phyloP scores from a whole-genome alignment of 1,140 invertebrate genomes.

The Meloidogyne chitwoodi region DNA sequence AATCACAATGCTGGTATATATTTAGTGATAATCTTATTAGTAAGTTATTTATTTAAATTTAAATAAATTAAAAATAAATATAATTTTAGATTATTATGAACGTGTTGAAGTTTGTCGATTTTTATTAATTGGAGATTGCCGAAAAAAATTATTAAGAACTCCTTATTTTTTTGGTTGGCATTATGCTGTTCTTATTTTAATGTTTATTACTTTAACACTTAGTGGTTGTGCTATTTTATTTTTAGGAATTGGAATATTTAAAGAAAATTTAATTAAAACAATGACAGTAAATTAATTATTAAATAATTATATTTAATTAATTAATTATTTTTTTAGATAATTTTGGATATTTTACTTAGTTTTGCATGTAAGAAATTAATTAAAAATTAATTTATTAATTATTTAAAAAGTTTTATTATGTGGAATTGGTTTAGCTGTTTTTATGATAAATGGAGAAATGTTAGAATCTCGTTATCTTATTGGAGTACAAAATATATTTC shows the following conservation, averaged over 20 bases:
- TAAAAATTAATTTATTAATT: not conserved
- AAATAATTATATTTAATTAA: not conserved
- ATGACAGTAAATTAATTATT: slow-evolving; percentile 17
- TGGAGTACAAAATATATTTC: slow-evolving; percentile 52
- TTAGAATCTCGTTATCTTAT: slow-evolving; percentile 56
- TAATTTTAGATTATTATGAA: slow-evolving; percentile 46
- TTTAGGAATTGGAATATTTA: slow-evolving; percentile 39
- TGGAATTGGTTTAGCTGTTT: slow-evolving; percentile 48
- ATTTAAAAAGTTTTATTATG: slow-evolving; percentile 46
- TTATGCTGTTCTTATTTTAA: slow-evolving; percentile 56
- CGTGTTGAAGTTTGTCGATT: slow-evolving; percentile 57
- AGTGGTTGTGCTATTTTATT: slow-evolving; percentile 28
- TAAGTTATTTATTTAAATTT: not conserved
- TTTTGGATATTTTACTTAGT: slow-evolving; percentile 37
- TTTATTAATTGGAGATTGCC: slow-evolving; percentile 54
- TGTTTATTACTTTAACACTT: slow-evolving; percentile 40
- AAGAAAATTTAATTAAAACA: slow-evolving; percentile 25
- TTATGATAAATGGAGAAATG: slow-evolving; percentile 59
- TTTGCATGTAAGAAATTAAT: slow-evolving; percentile 34
- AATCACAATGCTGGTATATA: slow-evolving; percentile 56
- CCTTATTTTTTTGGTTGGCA: slow-evolving; percentile 60
- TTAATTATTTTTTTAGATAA: slow-evolving; percentile 18
- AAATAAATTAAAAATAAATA: not conserved
- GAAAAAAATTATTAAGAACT: slow-evolving; percentile 55
- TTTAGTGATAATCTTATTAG: slow-evolving; percentile 56